A percentile compares a stretch with the other conserved stretches of the same genome.
These are phyloP conservation scores for Lissonota sp. DNA, from an alignment of 2,888 invertebrate species.

Conservation along the genomic window DNA sequence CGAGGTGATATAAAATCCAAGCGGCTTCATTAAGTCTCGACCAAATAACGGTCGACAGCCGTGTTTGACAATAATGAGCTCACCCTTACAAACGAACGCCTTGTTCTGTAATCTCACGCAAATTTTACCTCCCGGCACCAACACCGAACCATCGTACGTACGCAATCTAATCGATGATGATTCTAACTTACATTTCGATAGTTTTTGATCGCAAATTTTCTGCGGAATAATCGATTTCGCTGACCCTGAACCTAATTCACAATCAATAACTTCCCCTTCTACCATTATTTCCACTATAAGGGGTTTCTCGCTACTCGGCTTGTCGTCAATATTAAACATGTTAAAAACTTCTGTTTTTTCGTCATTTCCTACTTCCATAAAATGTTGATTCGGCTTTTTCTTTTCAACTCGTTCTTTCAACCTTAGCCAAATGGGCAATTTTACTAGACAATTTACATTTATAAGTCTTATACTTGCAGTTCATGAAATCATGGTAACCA, in stretches of 20 bases:
- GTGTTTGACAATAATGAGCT: constrained; percentile 56
- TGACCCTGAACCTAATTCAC: constrained; percentile 1
- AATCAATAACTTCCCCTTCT: neutral
- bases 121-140: constrained; percentile 59
- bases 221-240: constrained; percentile 1
- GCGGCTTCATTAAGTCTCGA: constrained; percentile 60
- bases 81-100: constrained; percentile 10
- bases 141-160: constrained; percentile 51
- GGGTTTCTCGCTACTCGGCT: neutral
- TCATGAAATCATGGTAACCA: neutral
- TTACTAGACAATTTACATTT: neutral
- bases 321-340: neutral
- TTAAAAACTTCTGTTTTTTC: neutral
- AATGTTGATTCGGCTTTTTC: neutral
- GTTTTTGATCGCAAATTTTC: neutral
- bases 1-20: constrained; percentile 53
- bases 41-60: constrained; percentile 58
- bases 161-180: constrained; percentile 41
- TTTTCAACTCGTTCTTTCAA: neutral
- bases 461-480: neutral
- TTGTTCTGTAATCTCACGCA: constrained; percentile 39
- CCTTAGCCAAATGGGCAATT: neutral
- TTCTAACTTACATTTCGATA: neutral
- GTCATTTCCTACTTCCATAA: neutral
- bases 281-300: neutral